Percentiles rank a stretch among this genome's conserved stretches.
Conservation (phyloP, 2,113 vertebrate genomes). For the Suncus etruscus region DNA sequence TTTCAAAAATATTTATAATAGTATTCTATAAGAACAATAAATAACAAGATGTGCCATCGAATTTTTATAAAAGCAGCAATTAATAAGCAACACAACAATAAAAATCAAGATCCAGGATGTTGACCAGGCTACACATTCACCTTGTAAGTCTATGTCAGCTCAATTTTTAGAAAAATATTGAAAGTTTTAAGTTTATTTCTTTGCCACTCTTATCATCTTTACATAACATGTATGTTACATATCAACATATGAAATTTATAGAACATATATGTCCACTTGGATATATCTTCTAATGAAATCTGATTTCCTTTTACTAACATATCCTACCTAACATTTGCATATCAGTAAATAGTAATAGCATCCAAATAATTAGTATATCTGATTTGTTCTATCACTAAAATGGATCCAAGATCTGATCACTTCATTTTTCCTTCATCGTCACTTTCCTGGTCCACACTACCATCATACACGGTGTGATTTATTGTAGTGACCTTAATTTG, state of each 20-base stretch:
- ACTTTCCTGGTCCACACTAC: background rate
- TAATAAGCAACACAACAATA: no score
- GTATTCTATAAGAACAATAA: slow-evolving; percentile 47
- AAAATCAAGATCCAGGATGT: slow-evolving; percentile 39
- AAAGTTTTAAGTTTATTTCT: slow-evolving; percentile 5
- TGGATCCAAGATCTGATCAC: background rate
- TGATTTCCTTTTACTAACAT: background rate
- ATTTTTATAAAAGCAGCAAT: slow-evolving; percentile 27
- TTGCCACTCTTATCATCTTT: background rate
- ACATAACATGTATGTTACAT: background rate
- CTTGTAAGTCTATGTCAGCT: slow-evolving; percentile 24
- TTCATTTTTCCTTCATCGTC: background rate
- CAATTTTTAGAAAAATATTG: slow-evolving; percentile 19
- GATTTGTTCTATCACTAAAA: background rate
- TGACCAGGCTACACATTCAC: slow-evolving; percentile 31
- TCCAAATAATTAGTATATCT: background rate
- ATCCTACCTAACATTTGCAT: no score
- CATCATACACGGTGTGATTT: background rate
- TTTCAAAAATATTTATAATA: slow-evolving; percentile 26
- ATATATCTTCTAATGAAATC: background rate
- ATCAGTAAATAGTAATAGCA: background rate
- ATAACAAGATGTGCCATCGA: background rate
- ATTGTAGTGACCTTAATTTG: background rate
- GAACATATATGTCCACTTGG: slow-evolving; percentile 2
- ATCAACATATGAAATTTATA: background rate